Conservation (phyloP, 2,113 vertebrate genomes). For the Tetrao urogallus region DNA sequence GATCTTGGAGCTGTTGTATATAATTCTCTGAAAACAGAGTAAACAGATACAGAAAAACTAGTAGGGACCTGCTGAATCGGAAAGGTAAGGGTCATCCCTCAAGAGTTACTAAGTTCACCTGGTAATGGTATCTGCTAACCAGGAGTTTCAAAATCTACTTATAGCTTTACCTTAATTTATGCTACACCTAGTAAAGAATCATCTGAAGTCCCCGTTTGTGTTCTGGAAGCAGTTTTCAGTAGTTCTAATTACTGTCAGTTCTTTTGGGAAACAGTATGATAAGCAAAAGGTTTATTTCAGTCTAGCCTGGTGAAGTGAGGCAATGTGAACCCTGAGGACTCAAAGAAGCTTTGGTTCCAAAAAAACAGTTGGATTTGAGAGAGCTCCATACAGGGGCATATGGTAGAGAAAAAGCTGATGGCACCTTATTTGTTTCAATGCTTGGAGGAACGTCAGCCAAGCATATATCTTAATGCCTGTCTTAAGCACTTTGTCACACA, state of each 20-base stretch:
- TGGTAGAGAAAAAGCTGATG: not conserved
- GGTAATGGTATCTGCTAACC: not conserved
- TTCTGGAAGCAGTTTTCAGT: not conserved
- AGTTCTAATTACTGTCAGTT: not conserved
- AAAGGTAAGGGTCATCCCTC: not conserved
- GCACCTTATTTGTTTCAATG: not conserved
- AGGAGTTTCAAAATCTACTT: not conserved
- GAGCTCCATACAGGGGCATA: not conserved
- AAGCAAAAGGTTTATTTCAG: not conserved
- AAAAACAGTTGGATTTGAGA: not conserved
- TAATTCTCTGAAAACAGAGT: not conserved
- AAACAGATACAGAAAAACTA: not conserved
- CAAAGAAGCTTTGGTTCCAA: not conserved
- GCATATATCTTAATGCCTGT: not conserved
- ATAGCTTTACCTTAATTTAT: not conserved
- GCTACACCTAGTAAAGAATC: not conserved
- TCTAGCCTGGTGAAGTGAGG: not conserved
- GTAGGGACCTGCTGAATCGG: not conserved
- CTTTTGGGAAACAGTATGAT: not conserved
- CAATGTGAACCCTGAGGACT: not conserved
- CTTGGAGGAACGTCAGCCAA: not conserved
- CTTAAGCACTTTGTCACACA: not conserved
- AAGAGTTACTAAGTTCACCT: not conserved
- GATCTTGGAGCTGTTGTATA: not conserved
- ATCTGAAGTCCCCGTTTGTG: fast-evolving